A percentile compares a stretch with the other conserved stretches of the same genome.
Conservation (phyloP, 2,113 vertebrate species). For the Macrotus californicus region DNA sequence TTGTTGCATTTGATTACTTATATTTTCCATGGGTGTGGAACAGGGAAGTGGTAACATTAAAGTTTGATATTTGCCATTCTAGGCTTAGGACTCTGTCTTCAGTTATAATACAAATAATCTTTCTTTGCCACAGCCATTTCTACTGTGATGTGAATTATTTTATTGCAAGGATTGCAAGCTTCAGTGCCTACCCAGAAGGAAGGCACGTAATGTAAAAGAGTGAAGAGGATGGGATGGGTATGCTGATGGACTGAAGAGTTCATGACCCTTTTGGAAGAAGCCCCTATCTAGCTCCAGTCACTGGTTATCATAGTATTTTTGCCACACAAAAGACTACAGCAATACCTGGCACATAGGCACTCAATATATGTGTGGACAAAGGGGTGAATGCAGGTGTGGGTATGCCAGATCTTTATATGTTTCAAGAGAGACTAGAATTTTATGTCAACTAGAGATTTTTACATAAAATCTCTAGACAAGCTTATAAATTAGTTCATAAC, state of each 20-base stretch:
- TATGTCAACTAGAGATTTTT: not conserved
- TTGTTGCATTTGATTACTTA: slow-evolving; percentile 16
- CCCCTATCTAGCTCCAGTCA: not conserved
- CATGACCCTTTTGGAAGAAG: not conserved
- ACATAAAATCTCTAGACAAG: not conserved
- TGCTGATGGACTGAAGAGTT: not conserved
- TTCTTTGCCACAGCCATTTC: not conserved
- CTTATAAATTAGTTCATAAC: not conserved
- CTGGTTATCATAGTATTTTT: not conserved
- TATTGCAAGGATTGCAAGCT: not conserved
- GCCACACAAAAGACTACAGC: not conserved
- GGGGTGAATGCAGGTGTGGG: not conserved
- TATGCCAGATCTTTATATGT: not conserved
- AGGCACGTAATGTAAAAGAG: not conserved
- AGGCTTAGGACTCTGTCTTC: not conserved
- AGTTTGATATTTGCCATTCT: not conserved
- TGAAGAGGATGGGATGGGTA: not conserved
- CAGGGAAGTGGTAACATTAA: not conserved
- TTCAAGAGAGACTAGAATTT: slow-evolving; percentile 10
- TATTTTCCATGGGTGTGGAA: not conserved
- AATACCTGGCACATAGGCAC: not conserved
- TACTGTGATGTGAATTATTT: slow-evolving; percentile 22
- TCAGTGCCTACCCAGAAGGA: not conserved
- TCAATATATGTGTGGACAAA: not conserved
- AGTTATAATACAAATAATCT: slow-evolving; percentile 7